phyloP scores from a whole-genome alignment of 64 coral and sea anemone species.

The Acropora yongei region DNA sequence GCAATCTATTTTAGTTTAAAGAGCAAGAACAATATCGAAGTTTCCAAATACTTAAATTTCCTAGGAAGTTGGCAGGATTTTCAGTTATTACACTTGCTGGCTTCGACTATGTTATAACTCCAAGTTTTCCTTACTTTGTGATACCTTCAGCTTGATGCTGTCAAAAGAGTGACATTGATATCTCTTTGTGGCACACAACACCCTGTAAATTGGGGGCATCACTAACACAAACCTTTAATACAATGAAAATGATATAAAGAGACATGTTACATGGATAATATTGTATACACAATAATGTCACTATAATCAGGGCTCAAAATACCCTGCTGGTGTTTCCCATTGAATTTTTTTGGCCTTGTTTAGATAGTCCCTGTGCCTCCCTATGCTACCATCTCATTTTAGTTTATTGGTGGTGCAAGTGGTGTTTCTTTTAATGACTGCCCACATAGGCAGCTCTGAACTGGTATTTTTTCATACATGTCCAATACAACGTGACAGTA shows the following conservation, averaged over 20 bases:
- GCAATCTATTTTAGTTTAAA: neutral
- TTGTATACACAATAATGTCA: neutral
- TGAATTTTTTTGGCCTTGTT: neutral
- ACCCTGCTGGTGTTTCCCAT: neutral
- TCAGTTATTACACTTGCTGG: neutral
- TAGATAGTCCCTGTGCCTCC: neutral
- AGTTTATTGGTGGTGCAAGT: neutral
- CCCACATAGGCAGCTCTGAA: neutral
- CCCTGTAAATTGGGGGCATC: neutral
- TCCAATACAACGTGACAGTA: too few relatives aligned
- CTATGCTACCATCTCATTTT: neutral
- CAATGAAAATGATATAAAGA: slow-evolving; percentile 1
- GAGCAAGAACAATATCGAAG: neutral
- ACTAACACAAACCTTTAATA: neutral
- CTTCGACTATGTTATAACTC: neutral
- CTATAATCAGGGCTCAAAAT: neutral
- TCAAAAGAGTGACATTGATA: neutral
- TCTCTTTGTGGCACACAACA: neutral
- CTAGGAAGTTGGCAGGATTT: neutral
- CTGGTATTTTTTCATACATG: neutral
- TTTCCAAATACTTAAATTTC: neutral
- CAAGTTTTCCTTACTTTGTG: neutral
- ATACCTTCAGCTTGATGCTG: neutral
- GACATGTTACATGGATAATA: neutral
- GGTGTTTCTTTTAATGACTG: neutral